Evolutionary conservation across 2,797 vertebrate species (phyloP).

Genomic region (Leptatherina wallacei): DNA sequence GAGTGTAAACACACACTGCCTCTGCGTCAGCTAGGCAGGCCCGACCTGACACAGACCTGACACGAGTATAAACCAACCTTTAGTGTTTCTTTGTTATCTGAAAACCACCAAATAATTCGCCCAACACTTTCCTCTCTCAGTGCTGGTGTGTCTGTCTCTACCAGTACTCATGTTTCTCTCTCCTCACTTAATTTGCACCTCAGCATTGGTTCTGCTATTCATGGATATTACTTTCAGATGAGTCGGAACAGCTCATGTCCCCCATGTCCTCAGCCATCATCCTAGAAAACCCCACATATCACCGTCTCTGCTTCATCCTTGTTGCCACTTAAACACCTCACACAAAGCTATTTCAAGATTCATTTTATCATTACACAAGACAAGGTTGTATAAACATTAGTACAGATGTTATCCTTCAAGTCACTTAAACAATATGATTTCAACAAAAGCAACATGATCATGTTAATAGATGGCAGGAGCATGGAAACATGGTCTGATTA

Average conservation of each 20-base stretch:
- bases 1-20: too few relatives aligned
- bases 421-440: background rate
- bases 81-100: background rate
- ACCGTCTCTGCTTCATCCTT: background rate
- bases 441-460: background rate
- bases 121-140: slow-evolving; percentile 33
- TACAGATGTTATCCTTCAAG: background rate
- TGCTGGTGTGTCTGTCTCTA: background rate
- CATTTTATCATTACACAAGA: background rate
- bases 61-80: too few relatives aligned
- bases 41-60: too few relatives aligned
- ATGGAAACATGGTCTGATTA: background rate
- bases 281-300: background rate
- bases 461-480: background rate
- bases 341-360: background rate
- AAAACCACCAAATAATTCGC: slow-evolving; percentile 35
- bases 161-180: background rate
- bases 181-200: background rate
- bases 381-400: background rate
- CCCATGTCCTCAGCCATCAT: slow-evolving; percentile 4
- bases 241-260: background rate
- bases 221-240: background rate
- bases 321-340: background rate
- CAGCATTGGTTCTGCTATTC: background rate
- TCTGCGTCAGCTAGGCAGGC: too few relatives aligned